Conservation (phyloP, 1,140 invertebrate species). For the Leguminivora glycinivorella region DNA sequence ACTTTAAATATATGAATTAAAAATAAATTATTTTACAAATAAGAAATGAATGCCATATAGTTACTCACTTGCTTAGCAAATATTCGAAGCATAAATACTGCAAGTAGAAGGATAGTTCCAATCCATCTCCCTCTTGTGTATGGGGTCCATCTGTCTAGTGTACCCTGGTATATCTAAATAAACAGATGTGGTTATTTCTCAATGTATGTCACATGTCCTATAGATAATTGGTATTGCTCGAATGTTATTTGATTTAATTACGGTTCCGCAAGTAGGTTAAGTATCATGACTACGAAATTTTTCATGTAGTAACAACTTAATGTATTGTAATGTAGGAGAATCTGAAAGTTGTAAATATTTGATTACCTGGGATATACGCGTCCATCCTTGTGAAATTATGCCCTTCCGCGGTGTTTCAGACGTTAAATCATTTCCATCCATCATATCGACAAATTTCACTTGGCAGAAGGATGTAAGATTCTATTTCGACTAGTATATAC, state of each 20-base stretch:
- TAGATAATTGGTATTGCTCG: background rate
- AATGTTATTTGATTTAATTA: conserved; percentile 28
- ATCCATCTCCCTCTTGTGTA: conserved; percentile 81
- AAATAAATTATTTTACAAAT: background rate
- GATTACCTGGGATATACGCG: conserved; percentile 80
- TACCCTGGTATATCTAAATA: conserved; percentile 80
- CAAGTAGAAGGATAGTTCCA: conserved; percentile 77
- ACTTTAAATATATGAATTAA: background rate
- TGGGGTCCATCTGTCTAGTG: conserved; percentile 83
- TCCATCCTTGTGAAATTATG: conserved; percentile 80
- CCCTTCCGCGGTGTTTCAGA: conserved; percentile 72
- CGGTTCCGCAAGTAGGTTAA: conserved; percentile 18
- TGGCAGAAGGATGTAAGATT: conserved; percentile 16
- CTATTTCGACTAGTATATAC: conserved; percentile 4
- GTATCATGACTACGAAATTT: background rate
- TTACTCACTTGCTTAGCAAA: conserved; percentile 81
- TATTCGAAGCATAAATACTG: conserved; percentile 81
- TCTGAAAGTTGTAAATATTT: conserved; percentile 29
- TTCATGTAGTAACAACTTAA: background rate
- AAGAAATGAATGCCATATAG: background rate
- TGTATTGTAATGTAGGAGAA: conserved; percentile 1
- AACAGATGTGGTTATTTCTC: background rate
- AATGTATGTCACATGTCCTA: background rate
- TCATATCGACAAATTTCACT: conserved; percentile 61
- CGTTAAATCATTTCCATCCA: conserved; percentile 80